phyloP scores from a whole-genome alignment of 2,797 vertebrate genomes.

The Fundulus diaphanus region DNA sequence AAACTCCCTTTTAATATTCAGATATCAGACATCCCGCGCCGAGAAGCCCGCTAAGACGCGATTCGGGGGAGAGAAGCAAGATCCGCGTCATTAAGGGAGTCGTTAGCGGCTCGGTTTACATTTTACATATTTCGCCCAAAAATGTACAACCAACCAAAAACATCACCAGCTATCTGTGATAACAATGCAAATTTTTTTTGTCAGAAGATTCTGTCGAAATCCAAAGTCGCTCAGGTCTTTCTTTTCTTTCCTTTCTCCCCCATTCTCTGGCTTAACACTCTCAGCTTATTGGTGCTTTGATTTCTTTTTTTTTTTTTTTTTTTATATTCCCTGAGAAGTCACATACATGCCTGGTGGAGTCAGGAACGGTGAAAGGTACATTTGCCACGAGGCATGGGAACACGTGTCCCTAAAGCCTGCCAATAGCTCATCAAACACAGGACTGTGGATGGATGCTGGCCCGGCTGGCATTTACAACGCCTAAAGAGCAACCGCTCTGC shows the following conservation, averaged over 20 bases:
- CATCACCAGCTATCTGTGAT: slow-evolving; percentile 83
- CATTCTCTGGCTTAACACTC: slow-evolving; percentile 69
- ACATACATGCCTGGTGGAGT: slow-evolving; percentile 69
- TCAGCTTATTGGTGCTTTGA: slow-evolving; percentile 77
- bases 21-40: slow-evolving; percentile 83
- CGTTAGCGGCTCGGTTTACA: slow-evolving; percentile 80
- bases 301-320: slow-evolving; percentile 69
- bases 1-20: slow-evolving; percentile 89
- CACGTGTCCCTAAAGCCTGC: slow-evolving; percentile 75
- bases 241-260: slow-evolving; percentile 42
- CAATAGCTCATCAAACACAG: slow-evolving; percentile 80
- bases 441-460: slow-evolving; percentile 67
- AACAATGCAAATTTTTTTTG: slow-evolving; percentile 82
- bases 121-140: slow-evolving; percentile 80
- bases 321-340: slow-evolving; percentile 69
- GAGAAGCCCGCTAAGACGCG: slow-evolving; percentile 82
- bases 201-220: slow-evolving; percentile 82
- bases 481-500: slow-evolving; percentile 57
- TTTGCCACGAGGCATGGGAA: slow-evolving; percentile 78
- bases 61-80: slow-evolving; percentile 75
- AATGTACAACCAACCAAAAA: slow-evolving; percentile 83
- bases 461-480: slow-evolving; percentile 63
- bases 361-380: slow-evolving; percentile 74
- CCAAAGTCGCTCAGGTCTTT: slow-evolving; percentile 79
- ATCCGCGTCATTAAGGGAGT: slow-evolving; percentile 82